Base-by-base conservation (phyloP, 2,113 vertebrate genomes). In the Hemibagrus wyckioides region DNA sequence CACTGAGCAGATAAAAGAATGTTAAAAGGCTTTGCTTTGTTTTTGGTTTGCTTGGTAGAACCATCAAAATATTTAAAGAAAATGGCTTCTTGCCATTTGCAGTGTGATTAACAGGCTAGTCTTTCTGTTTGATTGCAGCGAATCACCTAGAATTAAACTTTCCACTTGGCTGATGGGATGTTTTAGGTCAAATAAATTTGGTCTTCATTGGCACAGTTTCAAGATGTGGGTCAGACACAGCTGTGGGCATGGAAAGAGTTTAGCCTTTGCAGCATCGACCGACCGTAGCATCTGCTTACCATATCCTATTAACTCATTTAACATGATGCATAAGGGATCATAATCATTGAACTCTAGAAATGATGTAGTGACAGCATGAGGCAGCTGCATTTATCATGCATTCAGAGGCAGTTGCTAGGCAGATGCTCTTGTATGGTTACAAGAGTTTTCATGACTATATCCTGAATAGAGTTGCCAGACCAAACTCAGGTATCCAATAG, bases 181-280 rank as follows among this genome's bases (percentile, higher is more conserved):
- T 69, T 86, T 80, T 80, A 80, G 89, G 86, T 87, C 86, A 82
- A 80, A 83, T 82, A 77, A 57, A 85, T 88, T 85, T 73, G 80
- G 61, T 88, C n/a, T 71, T 85, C 30, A 85, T 28, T 67, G 73
- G 75, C 83, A 83, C 69, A 54, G 80, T 80, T 80, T 83, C 81
- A 83, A 79, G 69, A 87, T 88, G 82, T 87, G 83, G 86, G 86
- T 88, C 89, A 90, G 89, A 85, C 84, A 86, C 76, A 83, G 86
- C 86, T 90, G 73, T 71, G 7, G 84, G 80, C 80, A 82, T 56
- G 30, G 54, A 80, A 77, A 73, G 63, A 81, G 54, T 73, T 86
- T 85, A 83, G 23, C 75, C 30, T 71, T 82, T 65, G 57, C 41
- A 65, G 54, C 39, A 63, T 61, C 30, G 44, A 57, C 25, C 44